Base-by-base conservation (phyloP, 2,888 invertebrate genomes). In the Protonemura montana region DNA sequence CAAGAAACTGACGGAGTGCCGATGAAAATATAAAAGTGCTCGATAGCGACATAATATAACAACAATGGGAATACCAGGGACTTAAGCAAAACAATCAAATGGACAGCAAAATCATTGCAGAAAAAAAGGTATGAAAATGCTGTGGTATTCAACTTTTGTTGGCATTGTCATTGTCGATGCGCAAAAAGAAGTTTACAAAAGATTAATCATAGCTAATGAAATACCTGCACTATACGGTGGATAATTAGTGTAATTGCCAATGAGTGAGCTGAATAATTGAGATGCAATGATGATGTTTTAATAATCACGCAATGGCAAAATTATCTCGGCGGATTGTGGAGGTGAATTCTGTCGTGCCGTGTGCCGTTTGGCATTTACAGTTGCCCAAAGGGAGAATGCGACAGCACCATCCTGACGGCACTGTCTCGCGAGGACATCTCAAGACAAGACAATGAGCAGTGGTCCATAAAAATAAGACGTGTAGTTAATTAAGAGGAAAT, bases 191-290 rank as follows among this genome's bases (percentile, higher is more conserved):
- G 59, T 59, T 59, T 59, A 59, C 1, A 59, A 59, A 59, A 59
- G 59, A 59, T 59, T 59, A 10, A 59, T 59, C 21, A 59, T 59
- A 7, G 59, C 59, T 59, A 59, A 59, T 59, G 59, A 59, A 59
- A 59, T 59, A 59, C 59, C 59, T 59, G 59, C 59, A 59, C 59
- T 59, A 35, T 35, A 21, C 59, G 59, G 1, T 21, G 13, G 59
- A 59, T 59, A 59, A 59, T 59, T 59, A 59, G 59, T 59, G 59
- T 59, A 59, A 59, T 59, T 59, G 59, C 59, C 59, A 59, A 59
- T 59, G 59, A 59, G 59, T 59, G 59, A 59, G 59, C 21, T 59
- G 59, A 59, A 59, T 59, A 59, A 59, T 59, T 59, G 59, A 59
- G 59, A 59, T 59, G 59, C 59, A 59, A 59, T 59, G 59, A 59